Base-by-base conservation (phyloP, 2,888 invertebrate species). In the Hecatera dysodea region DNA sequence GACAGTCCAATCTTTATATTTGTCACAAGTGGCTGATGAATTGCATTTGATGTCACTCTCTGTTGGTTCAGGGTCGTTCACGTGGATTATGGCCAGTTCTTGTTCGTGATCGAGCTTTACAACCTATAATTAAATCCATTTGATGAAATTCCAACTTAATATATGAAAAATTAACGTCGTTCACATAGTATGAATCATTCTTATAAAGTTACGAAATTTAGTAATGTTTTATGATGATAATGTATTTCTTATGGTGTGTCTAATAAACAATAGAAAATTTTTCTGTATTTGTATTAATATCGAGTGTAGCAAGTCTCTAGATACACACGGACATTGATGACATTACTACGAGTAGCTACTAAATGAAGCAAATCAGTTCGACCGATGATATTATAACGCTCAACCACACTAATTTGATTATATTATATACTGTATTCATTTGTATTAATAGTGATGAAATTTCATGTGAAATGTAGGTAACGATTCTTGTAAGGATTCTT, bases 21-120 rank as follows among this genome's bases (percentile, higher is more conserved):
- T 48, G 0, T 48, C 36, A 68, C 84, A 76, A 36, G 27, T 27
- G 39, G 61, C 0, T 17, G 44, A 36, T 36, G 27, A 67, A 39
- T 62, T 48, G 61, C 86, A 87, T 60, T 85, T 63, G 22, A 87
- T 72, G 27, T 86, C 85, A 17, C 62, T 62, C 11, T 64, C 48
- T 11, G 62, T 67, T 29, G 86, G 85, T 1, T 64, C 5, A 4
- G 65, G 66, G 48, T 71, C 85, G 57, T 86, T 86, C 11, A 86
- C 78, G n/a, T 87, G 70, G 8, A 86, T 67, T 44, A 86, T 70
- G 8, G 76, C 87, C 27, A 83, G 17, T 0, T 52, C 17, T 0
- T 80, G 46, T 2, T 75, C 73, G 0, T 78, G 56, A n/a, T 60
- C 61, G 9, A 78, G 59, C 7, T 52, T 68, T 15, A 84, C 36